Percentiles rank a stretch among this genome's conserved stretches.
Evolutionary conservation across 2,888 invertebrate genomes (phyloP).

Genomic region (Chrysolina oricalcia): DNA sequence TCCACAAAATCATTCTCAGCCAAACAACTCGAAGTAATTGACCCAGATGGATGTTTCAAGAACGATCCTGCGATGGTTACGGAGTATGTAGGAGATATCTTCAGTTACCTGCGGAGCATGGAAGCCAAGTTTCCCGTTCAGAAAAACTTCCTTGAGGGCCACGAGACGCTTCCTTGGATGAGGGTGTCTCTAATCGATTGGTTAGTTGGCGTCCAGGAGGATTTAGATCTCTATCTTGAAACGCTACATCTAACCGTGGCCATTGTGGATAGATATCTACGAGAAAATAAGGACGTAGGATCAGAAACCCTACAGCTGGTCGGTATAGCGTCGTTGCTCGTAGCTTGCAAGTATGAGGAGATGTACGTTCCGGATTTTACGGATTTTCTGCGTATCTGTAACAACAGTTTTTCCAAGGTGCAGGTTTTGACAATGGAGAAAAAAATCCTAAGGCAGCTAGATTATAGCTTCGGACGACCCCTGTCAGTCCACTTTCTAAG

Average conservation of each 20-base stretch:
- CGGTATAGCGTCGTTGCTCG: conserved; percentile 88
- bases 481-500: conserved; percentile 92
- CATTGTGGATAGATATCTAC: conserved; percentile 92
- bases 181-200: conserved; percentile 92
- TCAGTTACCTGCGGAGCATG: conserved; percentile 83
- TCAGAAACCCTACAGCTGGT: conserved; percentile 82
- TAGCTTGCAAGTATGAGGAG: conserved; percentile 97
- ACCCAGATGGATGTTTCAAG: conserved; percentile 65
- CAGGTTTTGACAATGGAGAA: conserved; percentile 90
- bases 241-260: conserved; percentile 92
- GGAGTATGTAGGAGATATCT: conserved; percentile 92
- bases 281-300: conserved; percentile 73
- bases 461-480: conserved; percentile 89
- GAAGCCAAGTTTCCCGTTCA: conserved; percentile 82
- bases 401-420: conserved; percentile 85
- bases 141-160: conserved; percentile 79
- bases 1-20: too few relatives aligned
- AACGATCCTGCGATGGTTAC: conserved; percentile 83
- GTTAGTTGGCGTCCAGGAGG: conserved; percentile 92
- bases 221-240: conserved; percentile 89
- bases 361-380: conserved; percentile 88
- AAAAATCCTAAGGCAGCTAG: conserved; percentile 82
- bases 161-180: conserved; percentile 88
- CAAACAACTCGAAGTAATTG: conserved; percentile 39
- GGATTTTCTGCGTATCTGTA: conserved; percentile 94